Evolutionary conservation across 1,140 invertebrate species (phyloP).

Genomic region (Cecropterus lyciades): DNA sequence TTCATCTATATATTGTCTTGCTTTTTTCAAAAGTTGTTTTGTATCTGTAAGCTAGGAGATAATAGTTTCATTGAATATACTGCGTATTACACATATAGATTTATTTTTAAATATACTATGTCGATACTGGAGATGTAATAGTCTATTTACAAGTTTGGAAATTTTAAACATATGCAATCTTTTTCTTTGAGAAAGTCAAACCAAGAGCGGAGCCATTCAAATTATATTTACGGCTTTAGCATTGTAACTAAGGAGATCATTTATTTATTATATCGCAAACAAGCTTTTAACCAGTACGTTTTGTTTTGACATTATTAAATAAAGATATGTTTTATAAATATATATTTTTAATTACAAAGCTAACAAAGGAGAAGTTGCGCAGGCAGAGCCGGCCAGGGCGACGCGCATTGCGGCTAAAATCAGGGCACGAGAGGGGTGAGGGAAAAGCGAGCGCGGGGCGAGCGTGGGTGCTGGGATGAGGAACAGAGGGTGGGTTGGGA

Average conservation of each 20-base stretch:
- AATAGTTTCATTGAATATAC: not conserved
- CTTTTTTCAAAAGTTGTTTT: constrained; percentile 89
- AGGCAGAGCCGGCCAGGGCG: too few species aligned
- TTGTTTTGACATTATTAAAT: not conserved
- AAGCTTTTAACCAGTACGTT: not conserved
- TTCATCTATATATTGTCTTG: constrained; percentile 88
- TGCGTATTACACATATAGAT: not conserved
- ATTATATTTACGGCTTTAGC: not conserved
- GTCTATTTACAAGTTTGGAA: not conserved
- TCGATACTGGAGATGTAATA: not conserved
- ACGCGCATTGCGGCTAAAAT: not conserved
- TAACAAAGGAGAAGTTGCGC: not conserved
- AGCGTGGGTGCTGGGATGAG: too few species aligned
- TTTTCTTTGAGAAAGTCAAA: not conserved
- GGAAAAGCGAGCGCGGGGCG: not conserved
- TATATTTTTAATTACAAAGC: not conserved
- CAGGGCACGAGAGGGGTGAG: not conserved
- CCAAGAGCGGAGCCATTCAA: not conserved
- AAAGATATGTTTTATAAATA: too few species aligned
- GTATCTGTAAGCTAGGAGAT: constrained; percentile 70
- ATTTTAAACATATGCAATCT: too few species aligned
- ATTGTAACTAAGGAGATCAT: too few species aligned
- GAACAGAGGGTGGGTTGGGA: too few species aligned
- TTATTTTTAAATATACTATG: not conserved
- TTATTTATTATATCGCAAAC: too few species aligned